phyloP scores from a whole-genome alignment of 2,113 vertebrate species.

The Clinocottus analis region DNA sequence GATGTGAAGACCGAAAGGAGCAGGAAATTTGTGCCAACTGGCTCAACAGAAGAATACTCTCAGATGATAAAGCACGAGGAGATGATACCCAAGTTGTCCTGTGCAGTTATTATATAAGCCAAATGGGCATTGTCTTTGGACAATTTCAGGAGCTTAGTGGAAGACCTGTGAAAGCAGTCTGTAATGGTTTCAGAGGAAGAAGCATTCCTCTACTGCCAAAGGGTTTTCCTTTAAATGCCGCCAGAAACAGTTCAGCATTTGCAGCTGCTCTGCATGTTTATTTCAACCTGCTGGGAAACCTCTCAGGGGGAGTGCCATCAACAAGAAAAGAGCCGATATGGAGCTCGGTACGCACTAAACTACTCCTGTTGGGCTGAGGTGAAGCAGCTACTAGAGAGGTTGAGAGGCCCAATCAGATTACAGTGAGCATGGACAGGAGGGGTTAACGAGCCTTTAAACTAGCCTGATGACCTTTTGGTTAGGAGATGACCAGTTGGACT shows the following conservation, averaged over 20 bases:
- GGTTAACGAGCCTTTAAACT: conserved; percentile 56
- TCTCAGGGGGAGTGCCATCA: conserved; percentile 26
- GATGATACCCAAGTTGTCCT: conserved; percentile 13
- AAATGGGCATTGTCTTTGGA: conserved; percentile 35
- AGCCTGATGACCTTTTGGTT: conserved; percentile 55
- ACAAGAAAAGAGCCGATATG: not conserved
- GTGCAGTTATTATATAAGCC: conserved; percentile 22
- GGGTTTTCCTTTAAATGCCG: conserved; percentile 47
- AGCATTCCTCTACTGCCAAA: conserved; percentile 42
- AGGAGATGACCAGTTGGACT: conserved; percentile 57
- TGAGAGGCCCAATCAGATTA: conserved; percentile 49
- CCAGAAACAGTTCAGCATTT: conserved; percentile 40
- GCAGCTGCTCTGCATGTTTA: conserved; percentile 45
- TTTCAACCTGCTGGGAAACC: conserved; percentile 47
- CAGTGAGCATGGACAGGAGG: conserved; percentile 5
- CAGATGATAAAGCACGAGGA: conserved; percentile 2
- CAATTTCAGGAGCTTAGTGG: conserved; percentile 39
- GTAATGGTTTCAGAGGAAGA: conserved; percentile 43
- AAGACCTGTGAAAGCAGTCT: conserved; percentile 44
- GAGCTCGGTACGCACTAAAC: conserved; percentile 24
- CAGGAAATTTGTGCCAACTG: conserved; percentile 24
- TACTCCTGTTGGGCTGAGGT: conserved; percentile 15
- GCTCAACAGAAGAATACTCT: conserved; percentile 15
- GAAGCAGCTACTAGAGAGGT: conserved; percentile 13
- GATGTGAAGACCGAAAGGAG: conserved; percentile 38